Evolutionary conservation across 1,140 invertebrate genomes (phyloP), one percentile per base, ranked within the genome.

Genomic region (Brachystomella parvula): DNA sequence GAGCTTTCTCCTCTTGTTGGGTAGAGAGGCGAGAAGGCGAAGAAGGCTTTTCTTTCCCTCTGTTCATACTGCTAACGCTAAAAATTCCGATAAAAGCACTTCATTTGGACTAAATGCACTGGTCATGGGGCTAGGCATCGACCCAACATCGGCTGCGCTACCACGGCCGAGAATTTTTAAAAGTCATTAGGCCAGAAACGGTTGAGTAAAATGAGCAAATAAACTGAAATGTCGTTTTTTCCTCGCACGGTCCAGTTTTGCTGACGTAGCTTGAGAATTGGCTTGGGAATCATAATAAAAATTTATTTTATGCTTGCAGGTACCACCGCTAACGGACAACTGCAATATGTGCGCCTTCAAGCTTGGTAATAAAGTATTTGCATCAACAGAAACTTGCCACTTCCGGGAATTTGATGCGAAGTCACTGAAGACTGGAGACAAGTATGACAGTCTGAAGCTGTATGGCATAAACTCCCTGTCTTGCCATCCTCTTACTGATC

Each of bases 261-360:
- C 12, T n/a, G 12, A 44, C 12, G 26, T 15, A 57, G 53, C 12
- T 28, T 28, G 17, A 24, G 53, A 12, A 12, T 12, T 57, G 9
- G 9, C 26, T n/a, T 28, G 26, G 53, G 53, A 15, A 28, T 12
- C 9, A 17, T 24, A 24, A 28, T 28, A 24, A n/a, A n/a, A n/a
- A n/a, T n/a, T n/a, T n/a, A 12, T 35, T 15, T 35, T 9, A 35
- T 47, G 26, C 9, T 60, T 65, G 64, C 19, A 65, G 67, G 64
- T 57, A 74, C n/a, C 67, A 76, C 21, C 76, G 33, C 63, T 79
- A 24, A 79, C 77, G 3, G 81, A 82, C 68, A 82, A 82, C 72
- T 74, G 64, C 19, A 72, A 74, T 61, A 74, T 75, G 1, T 78
- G 76, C 65, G 62, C 81, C 0, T 77, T 75, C 61, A 68, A 70